Evolutionary conservation across 2,888 invertebrate species (phyloP).

Genomic region (Phrixothrix hirtus): DNA sequence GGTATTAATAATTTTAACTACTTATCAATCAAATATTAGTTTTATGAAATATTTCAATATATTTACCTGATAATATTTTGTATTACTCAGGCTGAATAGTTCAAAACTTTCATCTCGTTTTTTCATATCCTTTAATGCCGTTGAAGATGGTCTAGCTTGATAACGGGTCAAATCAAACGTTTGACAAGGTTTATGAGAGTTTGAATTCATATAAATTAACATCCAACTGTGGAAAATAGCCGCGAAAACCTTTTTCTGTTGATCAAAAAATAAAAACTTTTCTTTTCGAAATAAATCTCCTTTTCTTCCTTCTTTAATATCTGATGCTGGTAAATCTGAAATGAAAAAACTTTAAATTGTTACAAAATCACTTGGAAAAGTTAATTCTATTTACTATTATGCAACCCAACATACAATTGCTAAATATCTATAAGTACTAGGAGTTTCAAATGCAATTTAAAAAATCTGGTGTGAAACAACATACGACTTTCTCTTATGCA

Average conservation of each 20-base stretch:
- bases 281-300: conserved; percentile 18
- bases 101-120: conserved; percentile 21
- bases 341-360: no score
- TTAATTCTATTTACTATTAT: no score
- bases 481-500: no score
- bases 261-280: conserved; percentile 24
- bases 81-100: conserved; percentile 3
- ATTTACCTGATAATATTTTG: conserved; percentile 20
- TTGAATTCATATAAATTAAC: conserved; percentile 23
- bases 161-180: conserved; percentile 28
- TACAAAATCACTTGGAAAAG: no score
- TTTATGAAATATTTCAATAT: no score
- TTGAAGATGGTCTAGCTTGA: conserved; percentile 18
- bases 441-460: no score
- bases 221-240: conserved; percentile 20
- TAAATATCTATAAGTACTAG: no score
- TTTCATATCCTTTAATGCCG: conserved; percentile 15
- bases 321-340: conserved; percentile 22
- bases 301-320: conserved; percentile 15
- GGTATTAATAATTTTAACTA: not conserved
- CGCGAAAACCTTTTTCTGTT: conserved; percentile 21
- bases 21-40: no score
- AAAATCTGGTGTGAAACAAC: no score
- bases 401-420: no score
- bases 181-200: conserved; percentile 26